phyloP scores from a whole-genome alignment of 1,140 invertebrate genomes.

The Rhizoglyphus robini region DNA sequence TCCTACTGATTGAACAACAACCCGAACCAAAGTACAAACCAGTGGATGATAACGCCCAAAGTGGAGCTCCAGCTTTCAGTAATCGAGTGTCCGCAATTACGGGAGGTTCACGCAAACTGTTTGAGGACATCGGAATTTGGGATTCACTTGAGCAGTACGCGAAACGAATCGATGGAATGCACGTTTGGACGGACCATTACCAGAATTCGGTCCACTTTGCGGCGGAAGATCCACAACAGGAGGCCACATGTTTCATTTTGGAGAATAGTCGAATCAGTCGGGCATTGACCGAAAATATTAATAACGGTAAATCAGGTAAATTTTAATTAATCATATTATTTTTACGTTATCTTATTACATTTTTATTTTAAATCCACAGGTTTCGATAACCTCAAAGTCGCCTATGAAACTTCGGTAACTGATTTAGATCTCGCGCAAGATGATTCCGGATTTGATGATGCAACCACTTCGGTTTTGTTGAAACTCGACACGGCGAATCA shows the following conservation, averaged over 20 bases:
- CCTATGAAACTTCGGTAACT: background rate
- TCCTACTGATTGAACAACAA: conserved; percentile 23
- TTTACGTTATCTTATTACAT: too few species aligned
- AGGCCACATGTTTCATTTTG: conserved; percentile 19
- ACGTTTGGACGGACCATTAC: conserved; percentile 19
- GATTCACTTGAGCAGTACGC: background rate
- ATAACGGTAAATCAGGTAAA: too few species aligned
- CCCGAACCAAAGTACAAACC: background rate
- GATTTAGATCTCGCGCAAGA: background rate
- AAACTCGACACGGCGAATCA: background rate
- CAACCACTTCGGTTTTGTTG: background rate
- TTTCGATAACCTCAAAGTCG: too few species aligned
- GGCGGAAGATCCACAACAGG: background rate
- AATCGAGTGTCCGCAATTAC: conserved; percentile 25
- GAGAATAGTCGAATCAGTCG: conserved; percentile 20
- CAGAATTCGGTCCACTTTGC: conserved; percentile 18
- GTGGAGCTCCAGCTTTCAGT: background rate
- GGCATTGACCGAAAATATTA: conserved; percentile 3
- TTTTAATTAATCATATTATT: too few species aligned
- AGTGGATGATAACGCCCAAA: background rate
- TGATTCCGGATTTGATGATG: background rate
- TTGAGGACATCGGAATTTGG: conserved; percentile 21
- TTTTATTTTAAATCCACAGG: too few species aligned
- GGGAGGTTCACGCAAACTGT: conserved; percentile 17
- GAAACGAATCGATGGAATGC: conserved; percentile 19